These are phyloP conservation scores for Pygocentrus nattereri DNA, from an alignment of 2,797 vertebrate genomes.

Conservation along the genomic window DNA sequence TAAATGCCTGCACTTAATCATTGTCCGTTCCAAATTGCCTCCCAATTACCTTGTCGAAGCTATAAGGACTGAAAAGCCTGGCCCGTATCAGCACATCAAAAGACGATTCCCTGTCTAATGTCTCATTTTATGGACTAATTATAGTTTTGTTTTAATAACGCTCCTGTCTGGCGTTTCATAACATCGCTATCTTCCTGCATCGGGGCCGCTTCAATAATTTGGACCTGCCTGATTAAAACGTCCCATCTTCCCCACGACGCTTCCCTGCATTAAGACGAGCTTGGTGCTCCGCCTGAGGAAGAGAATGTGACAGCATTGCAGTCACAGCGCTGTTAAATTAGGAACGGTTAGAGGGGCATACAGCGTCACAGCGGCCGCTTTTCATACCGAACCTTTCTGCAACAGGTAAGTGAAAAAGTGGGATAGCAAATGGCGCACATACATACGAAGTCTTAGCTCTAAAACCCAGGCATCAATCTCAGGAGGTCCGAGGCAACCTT, in stretches of 20 bases:
- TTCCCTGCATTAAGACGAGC: conserved; percentile 36
- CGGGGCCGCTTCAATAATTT: conserved; percentile 49
- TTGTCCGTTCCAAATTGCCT: conserved; percentile 54
- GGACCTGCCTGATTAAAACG: conserved; percentile 50
- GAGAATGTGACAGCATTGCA: conserved; percentile 14
- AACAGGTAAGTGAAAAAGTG: conserved; percentile 46
- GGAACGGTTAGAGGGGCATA: neutral
- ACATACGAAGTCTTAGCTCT: neutral
- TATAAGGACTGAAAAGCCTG: conserved; percentile 36
- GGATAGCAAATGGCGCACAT: neutral
- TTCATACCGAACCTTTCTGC: conserved; percentile 36
- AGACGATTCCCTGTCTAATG: conserved; percentile 45
- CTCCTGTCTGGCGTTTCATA: conserved; percentile 39
- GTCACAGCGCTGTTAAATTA: conserved; percentile 39
- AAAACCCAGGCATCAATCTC: conserved; percentile 49
- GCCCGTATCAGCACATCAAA: conserved; percentile 49
- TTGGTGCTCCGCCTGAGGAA: conserved; percentile 32
- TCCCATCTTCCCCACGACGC: conserved; percentile 29
- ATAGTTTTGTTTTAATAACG: conserved; percentile 60
- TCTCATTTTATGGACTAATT: conserved; percentile 60
- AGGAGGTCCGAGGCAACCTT: conserved; percentile 42
- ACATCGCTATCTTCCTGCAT: conserved; percentile 52
- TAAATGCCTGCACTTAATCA: conserved; percentile 44
- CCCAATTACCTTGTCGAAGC: conserved; percentile 44
- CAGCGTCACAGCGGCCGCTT: conserved; percentile 28